Base-by-base conservation (phyloP, 2,888 invertebrate species). In the Candidula unifasciata region DNA sequence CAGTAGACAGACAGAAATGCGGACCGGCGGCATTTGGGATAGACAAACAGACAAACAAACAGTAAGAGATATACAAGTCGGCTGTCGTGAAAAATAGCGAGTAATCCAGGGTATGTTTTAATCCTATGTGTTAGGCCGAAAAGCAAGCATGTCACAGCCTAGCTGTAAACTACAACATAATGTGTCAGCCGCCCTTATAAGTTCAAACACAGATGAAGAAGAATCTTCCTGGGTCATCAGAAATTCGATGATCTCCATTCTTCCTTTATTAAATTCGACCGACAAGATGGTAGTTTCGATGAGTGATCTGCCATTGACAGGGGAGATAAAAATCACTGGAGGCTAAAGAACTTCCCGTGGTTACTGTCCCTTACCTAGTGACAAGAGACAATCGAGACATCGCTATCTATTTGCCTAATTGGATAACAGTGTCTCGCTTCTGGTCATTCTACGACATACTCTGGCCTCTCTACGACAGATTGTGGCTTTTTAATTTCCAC, bases 341-440 rank as follows among this genome's bases (percentile, higher is more conserved):
- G 73, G 16, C 5, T 27, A 74, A 54, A 30, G 18, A 52, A 54
- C 30, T 3, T 74, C 54, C 21, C 21, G 18, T 0, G 16, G 30
- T 33, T 54, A 30, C 74, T 54, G 54, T 54, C 74, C 74, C 2
- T 54, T 74, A n/a, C n/a, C 73, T 73, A 54, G 18, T 54, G 54
- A 27, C 21, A n/a, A 30, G 27, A 74, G 30, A 24, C 3, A 79
- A 68, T 73, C 35, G 35, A 24, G 73, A 73, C 73, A 73, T 18
- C 10, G 3, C 27, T 24, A 16, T 44, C 27, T 64, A 79, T 68
- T 79, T 79, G 79, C 79, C 66, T 44, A 68, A 68, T 79, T 79
- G 79, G 68, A 79, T 79, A 44, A 79, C 66, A 66, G 27, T 52
- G 79, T 27, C 27, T 44, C n/a, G 5, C 21, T 64, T 44, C 66